Conservation (phyloP, 2,113 vertebrate genomes). For the Propithecus coquereli region DNA sequence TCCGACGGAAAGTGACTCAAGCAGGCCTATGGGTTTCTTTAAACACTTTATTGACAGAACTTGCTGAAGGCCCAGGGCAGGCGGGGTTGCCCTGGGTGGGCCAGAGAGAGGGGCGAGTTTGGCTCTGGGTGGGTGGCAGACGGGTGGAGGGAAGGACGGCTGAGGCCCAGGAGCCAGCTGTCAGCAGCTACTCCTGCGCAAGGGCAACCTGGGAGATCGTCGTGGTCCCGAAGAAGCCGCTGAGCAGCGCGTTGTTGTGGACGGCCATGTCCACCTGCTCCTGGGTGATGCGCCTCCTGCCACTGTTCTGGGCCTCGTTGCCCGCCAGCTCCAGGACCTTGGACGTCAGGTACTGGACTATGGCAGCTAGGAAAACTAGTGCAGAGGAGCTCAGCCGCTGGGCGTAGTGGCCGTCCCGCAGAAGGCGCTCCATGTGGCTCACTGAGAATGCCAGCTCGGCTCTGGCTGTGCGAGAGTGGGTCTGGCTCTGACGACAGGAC, state of each 20-base stretch:
- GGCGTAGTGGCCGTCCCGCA: conserved; percentile 78
- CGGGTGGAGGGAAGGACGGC: background rate
- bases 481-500: accelerated
- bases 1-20: background rate
- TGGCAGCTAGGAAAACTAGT: conserved; percentile 74
- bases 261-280: conserved; percentile 79
- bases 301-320: conserved; percentile 74
- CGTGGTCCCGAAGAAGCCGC: conserved; percentile 65
- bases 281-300: conserved; percentile 72
- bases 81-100: background rate
- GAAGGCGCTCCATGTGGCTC: conserved; percentile 77
- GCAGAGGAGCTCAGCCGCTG: conserved; percentile 65
- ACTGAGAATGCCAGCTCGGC: conserved; percentile 82
- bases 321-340: conserved; percentile 83
- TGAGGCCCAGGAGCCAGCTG: accelerated
- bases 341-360: conserved; percentile 81
- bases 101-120: background rate
- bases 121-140: background rate
- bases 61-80: background rate
- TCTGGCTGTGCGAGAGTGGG: conserved; percentile 48
- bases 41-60: background rate
- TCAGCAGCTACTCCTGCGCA: background rate
- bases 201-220: conserved; percentile 70
- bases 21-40: background rate
- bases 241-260: conserved; percentile 81